A percentile compares a stretch with the other conserved stretches of the same genome.
phyloP scores from a whole-genome alignment of 2,888 invertebrate genomes.

The Trissoscelio sp. region DNA sequence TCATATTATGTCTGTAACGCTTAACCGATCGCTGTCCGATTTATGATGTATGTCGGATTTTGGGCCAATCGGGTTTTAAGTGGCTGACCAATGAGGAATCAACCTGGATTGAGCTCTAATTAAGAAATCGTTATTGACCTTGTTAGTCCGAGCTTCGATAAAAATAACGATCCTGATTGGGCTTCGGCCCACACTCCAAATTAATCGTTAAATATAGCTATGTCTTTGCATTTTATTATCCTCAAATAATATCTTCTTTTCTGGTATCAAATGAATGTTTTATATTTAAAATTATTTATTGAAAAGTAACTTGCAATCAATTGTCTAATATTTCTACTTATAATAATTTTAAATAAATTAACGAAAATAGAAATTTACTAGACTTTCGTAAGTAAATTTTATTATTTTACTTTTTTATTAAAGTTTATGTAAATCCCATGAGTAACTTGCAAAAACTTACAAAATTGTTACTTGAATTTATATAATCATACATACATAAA shows the following conservation, averaged over 20 bases:
- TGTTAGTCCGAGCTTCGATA: constrained; percentile 42
- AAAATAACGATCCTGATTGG: constrained; percentile 43
- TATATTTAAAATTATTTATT: too few species aligned
- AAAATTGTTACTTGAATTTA: too few species aligned
- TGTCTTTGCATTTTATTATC: constrained; percentile 19
- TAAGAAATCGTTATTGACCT: constrained; percentile 59
- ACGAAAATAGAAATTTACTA: too few species aligned
- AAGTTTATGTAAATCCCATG: too few species aligned
- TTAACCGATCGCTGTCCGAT: constrained; percentile 16
- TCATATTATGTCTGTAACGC: constrained; percentile 13
- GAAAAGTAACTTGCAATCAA: too few species aligned
- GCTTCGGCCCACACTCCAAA: constrained; percentile 24
- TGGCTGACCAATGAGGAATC: constrained; percentile 21
- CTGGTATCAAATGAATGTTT: too few species aligned
- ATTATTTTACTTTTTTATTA: too few species aligned
- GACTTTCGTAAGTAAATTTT: too few species aligned
- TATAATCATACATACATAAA: too few species aligned
- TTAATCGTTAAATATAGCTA: constrained; percentile 26
- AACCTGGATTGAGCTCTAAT: constrained; percentile 38
- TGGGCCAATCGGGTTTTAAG: constrained; percentile 34
- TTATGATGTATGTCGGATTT: constrained; percentile 39
- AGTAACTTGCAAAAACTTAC: too few species aligned
- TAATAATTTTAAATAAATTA: too few species aligned
- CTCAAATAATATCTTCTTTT: background rate
- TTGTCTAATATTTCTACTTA: too few species aligned